A percentile compares a stretch with the other conserved stretches of the same genome.
These are phyloP conservation scores for Epizoanthus fatuus DNA, from an alignment of 92 coral and sea anemone genomes.

Conservation along the genomic window DNA sequence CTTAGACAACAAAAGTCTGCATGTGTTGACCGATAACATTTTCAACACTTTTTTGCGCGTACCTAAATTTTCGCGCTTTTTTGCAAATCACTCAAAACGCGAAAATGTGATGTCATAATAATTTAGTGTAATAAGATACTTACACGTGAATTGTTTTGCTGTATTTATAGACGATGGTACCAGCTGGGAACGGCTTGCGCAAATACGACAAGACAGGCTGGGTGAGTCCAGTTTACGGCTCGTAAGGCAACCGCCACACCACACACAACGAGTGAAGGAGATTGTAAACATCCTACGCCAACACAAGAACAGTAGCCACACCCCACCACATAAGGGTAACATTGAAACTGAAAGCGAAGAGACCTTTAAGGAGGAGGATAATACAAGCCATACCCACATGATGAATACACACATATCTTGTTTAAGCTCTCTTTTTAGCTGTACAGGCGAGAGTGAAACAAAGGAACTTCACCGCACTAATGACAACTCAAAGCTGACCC, in stretches of 20 bases:
- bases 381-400: not conserved
- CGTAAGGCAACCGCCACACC: not conserved
- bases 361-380: not conserved
- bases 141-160: not conserved
- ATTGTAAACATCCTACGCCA: slow-evolving; percentile 1
- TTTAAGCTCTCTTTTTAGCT: not conserved
- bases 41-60: too few relatives aligned
- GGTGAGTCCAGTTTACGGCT: slow-evolving; percentile 8
- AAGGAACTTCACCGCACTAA: not conserved
- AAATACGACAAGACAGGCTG: not conserved
- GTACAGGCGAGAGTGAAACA: not conserved
- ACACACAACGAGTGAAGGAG: slow-evolving; percentile 13
- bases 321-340: not conserved
- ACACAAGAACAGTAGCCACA: not conserved
- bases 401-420: not conserved
- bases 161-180: not conserved
- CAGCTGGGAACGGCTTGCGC: slow-evolving; percentile 11
- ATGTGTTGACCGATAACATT: too few relatives aligned
- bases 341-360: not conserved
- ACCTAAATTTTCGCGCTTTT: too few relatives aligned
- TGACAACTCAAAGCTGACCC: not conserved
- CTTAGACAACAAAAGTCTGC: too few relatives aligned
- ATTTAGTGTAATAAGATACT: too few relatives aligned
- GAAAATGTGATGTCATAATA: too few relatives aligned
- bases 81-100: too few relatives aligned